Evolutionary conservation across 2,797 vertebrate species (phyloP).

Genomic region (Rhinogobio ventralis): DNA sequence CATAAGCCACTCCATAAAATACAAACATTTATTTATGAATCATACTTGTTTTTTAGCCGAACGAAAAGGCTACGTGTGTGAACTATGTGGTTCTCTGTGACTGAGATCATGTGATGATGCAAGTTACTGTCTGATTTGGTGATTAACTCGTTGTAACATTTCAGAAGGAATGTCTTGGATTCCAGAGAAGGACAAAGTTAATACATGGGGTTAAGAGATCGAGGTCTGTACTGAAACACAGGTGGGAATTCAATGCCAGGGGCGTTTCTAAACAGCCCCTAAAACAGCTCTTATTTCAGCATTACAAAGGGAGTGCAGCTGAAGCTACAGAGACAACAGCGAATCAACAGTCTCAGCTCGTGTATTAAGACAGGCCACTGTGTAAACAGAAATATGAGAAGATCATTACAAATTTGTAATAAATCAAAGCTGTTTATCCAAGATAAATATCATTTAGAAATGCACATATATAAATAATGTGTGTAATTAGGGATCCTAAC

Average conservation of each 20-base stretch:
- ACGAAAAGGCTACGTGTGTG: slow-evolving; percentile 28
- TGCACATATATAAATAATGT: no score
- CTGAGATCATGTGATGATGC: background rate
- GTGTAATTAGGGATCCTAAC: no score
- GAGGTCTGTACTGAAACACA: slow-evolving; percentile 16
- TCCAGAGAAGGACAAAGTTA: background rate
- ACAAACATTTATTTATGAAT: background rate
- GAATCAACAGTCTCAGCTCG: background rate
- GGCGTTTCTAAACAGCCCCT: slow-evolving; percentile 23
- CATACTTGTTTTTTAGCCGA: background rate
- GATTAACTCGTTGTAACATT: background rate
- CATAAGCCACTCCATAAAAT: background rate
- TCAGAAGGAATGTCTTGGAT: background rate
- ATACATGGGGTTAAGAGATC: background rate
- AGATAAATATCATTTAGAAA: background rate
- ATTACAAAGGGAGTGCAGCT: slow-evolving; percentile 1
- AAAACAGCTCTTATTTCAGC: slow-evolving; percentile 41
- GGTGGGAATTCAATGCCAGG: slow-evolving; percentile 49
- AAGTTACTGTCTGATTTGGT: slow-evolving; percentile 1
- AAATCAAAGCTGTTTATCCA: no score
- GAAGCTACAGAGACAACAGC: background rate
- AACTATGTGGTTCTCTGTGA: background rate
- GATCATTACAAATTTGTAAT: background rate
- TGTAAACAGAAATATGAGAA: slow-evolving; percentile 7
- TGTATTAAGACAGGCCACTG: slow-evolving; percentile 5